Evolutionary conservation across 2,113 vertebrate species (phyloP).

Genomic region (Athene noctua): DNA sequence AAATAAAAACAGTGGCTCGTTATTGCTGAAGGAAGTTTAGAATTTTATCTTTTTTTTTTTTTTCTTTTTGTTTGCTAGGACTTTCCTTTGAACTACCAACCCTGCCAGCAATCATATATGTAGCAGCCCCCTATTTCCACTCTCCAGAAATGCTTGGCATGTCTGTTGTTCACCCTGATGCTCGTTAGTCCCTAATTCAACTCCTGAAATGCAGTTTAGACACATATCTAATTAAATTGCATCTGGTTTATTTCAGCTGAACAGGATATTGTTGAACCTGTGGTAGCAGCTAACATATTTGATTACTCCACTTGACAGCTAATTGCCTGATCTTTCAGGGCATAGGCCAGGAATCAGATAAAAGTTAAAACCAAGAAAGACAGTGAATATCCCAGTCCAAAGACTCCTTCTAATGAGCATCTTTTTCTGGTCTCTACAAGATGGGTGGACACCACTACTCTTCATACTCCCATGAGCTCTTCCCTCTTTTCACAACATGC

Average conservation of each 20-base stretch:
- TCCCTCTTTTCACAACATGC: background rate
- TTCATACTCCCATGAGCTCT: no score
- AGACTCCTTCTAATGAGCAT: background rate
- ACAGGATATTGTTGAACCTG: background rate
- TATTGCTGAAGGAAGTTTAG: background rate
- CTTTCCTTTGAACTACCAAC: background rate
- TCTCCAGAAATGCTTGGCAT: background rate
- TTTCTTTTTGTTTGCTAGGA: background rate
- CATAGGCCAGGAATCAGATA: background rate
- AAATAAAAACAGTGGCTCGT: accelerated
- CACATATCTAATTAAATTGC: background rate
- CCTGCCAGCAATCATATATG: background rate
- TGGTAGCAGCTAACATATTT: background rate
- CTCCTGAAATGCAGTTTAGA: background rate
- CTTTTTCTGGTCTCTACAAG: background rate
- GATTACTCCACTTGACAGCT: background rate
- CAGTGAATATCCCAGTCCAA: background rate
- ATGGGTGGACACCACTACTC: no score
- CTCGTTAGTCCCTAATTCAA: background rate
- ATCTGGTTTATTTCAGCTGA: background rate
- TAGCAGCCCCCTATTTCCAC: background rate
- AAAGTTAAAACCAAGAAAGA: background rate
- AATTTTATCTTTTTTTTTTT: background rate
- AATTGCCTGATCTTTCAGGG: background rate
- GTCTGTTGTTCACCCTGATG: background rate